Conservation (phyloP, 2,888 invertebrate species). For the Polydrusus cervinus region DNA sequence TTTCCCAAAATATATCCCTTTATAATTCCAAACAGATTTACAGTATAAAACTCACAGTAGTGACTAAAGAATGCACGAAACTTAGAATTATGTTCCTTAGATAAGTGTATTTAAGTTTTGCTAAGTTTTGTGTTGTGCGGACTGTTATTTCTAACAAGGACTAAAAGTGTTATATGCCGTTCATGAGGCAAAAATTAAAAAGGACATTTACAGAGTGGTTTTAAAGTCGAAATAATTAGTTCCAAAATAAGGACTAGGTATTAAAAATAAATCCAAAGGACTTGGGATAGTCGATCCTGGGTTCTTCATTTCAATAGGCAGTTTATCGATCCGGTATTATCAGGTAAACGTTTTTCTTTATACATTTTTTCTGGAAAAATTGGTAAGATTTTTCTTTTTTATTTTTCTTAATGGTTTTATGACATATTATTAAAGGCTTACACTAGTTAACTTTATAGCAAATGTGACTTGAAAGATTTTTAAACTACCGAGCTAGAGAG, state of each 20-base stretch:
- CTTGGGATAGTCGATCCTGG: conserved; percentile 30
- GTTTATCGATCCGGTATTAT: conserved; percentile 36
- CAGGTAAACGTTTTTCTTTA: conserved; percentile 40
- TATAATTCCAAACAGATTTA: conserved; percentile 20
- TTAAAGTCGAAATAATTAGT: conserved; percentile 15
- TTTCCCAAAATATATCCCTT: conserved; percentile 5
- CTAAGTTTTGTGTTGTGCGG: conserved; percentile 30
- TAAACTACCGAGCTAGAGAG: no score
- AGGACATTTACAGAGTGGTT: conserved; percentile 34
- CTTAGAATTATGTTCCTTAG: conserved; percentile 12
- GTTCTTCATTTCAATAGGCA: conserved; percentile 31
- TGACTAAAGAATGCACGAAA: conserved; percentile 27
- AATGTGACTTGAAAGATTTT: no score
- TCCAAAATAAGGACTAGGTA: conserved; percentile 28
- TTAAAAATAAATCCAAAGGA: conserved; percentile 31
- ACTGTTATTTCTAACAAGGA: conserved; percentile 31
- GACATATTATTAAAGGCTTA: conserved; percentile 35
- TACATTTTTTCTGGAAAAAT: conserved; percentile 32
- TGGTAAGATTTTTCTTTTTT: conserved; percentile 43
- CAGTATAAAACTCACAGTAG: conserved; percentile 11
- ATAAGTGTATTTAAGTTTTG: conserved; percentile 13
- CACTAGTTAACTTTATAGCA: background rate
- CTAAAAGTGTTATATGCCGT: conserved; percentile 42
- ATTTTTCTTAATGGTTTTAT: conserved; percentile 13
- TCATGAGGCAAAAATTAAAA: conserved; percentile 38